Conservation (phyloP, 1,140 invertebrate genomes). For the Zaprionus inermis region DNA sequence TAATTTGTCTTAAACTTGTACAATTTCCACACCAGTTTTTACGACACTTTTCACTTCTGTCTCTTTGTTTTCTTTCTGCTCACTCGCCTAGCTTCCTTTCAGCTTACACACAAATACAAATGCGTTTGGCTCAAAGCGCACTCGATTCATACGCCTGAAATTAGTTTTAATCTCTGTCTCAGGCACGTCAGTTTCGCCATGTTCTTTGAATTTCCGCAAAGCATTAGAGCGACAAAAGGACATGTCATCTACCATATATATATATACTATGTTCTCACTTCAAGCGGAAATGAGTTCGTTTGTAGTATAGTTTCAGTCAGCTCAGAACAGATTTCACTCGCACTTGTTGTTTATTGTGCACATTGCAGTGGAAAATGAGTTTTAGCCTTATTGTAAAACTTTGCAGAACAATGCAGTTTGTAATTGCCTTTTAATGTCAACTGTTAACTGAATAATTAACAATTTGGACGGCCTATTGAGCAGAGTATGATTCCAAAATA, state of each 20-base stretch:
- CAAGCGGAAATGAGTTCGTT: constrained; percentile 26
- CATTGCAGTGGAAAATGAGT: constrained; percentile 24
- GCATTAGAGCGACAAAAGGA: background rate
- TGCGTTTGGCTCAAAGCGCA: background rate
- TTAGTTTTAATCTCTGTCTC: constrained; percentile 10
- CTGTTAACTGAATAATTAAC: constrained; percentile 27
- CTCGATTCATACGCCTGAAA: constrained; percentile 6
- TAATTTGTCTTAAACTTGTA: constrained; percentile 5
- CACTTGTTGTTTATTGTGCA: constrained; percentile 35
- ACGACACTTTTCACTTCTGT: background rate
- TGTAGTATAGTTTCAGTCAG: constrained; percentile 3
- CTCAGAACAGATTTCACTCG: constrained; percentile 9
- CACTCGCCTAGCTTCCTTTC: background rate
- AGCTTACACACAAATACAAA: background rate
- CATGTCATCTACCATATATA: background rate
- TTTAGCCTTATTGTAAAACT: constrained; percentile 10
- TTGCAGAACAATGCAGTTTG: background rate
- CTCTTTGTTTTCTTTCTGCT: no score
- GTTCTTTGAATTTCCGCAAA: constrained; percentile 14
- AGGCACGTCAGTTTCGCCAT: background rate
- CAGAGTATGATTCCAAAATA: no score
- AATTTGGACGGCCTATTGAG: constrained; percentile 3
- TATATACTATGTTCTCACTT: background rate
- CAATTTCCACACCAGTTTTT: background rate
- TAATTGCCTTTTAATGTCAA: constrained; percentile 33